phyloP scores from a whole-genome alignment of 2,797 vertebrate genomes.

The Falco columbarius region DNA sequence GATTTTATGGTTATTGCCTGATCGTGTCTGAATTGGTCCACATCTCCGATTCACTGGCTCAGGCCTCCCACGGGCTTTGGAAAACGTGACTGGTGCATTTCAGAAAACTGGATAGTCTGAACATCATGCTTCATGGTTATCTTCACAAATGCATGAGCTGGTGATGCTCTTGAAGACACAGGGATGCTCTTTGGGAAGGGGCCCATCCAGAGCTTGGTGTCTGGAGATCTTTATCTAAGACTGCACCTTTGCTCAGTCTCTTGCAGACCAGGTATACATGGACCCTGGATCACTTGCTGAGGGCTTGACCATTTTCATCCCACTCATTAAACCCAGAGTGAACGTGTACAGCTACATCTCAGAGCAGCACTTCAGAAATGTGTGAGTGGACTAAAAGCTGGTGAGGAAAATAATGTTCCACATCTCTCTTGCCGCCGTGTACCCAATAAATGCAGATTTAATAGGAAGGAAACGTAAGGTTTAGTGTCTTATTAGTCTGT shows the following conservation, averaged over 20 bases:
- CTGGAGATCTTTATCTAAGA: neutral
- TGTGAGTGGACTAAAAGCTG: neutral
- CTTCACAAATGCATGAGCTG: neutral
- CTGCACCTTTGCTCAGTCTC: neutral
- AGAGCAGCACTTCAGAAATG: neutral
- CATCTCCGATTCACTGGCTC: neutral
- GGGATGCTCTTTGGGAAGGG: neutral
- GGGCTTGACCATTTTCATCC: rapidly evolving
- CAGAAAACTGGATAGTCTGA: neutral
- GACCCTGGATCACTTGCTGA: neutral
- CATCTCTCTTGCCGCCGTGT: neutral
- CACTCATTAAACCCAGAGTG: too few species aligned
- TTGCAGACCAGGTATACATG: rapidly evolving
- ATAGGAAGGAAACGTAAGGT: neutral
- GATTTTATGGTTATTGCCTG: too few species aligned
- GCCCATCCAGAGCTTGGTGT: neutral
- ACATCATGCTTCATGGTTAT: neutral
- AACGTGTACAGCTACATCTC: neutral
- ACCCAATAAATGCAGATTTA: neutral
- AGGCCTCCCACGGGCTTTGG: neutral
- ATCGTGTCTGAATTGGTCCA: neutral
- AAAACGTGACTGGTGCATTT: neutral
- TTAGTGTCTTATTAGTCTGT: neutral
- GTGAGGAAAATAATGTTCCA: neutral
- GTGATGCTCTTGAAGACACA: neutral